Evolutionary conservation across 2,797 vertebrate species (phyloP).

Genomic region (Coreius guichenoti): DNA sequence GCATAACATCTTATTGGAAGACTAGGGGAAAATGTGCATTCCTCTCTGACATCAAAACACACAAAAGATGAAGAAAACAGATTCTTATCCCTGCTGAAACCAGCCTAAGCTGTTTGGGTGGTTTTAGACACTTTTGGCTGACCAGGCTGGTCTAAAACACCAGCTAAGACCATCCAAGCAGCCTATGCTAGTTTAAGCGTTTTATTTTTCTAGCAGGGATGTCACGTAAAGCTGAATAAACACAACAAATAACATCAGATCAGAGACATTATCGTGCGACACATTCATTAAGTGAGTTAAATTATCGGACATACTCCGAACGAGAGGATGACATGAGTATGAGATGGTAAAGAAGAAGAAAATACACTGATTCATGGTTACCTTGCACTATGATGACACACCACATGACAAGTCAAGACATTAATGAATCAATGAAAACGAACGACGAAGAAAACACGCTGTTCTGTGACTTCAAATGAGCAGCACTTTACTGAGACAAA

Average conservation of each 20-base stretch:
- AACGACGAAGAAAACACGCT: not conserved
- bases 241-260: not conserved
- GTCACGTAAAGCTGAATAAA: not conserved
- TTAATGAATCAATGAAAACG: slow-evolving; percentile 3
- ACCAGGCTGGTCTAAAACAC: no score
- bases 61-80: not conserved
- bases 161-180: no score
- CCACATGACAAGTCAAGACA: slow-evolving; percentile 46
- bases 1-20: not conserved
- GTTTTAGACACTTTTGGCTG: no score
- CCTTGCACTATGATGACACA: slow-evolving; percentile 49
- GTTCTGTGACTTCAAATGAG: not conserved
- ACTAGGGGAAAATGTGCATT: accelerated
- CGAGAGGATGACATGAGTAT: not conserved
- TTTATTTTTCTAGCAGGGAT: no score
- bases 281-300: not conserved
- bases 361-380: slow-evolving; percentile 32
- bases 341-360: not conserved
- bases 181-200: no score
- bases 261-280: not conserved
- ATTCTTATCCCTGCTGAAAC: no score
- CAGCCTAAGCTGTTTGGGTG: no score
- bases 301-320: not conserved
- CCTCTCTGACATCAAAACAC: not conserved
- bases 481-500: not conserved